Evolutionary conservation across 2,113 vertebrate genomes (phyloP).

Genomic region (Crotalus helleri): DNA sequence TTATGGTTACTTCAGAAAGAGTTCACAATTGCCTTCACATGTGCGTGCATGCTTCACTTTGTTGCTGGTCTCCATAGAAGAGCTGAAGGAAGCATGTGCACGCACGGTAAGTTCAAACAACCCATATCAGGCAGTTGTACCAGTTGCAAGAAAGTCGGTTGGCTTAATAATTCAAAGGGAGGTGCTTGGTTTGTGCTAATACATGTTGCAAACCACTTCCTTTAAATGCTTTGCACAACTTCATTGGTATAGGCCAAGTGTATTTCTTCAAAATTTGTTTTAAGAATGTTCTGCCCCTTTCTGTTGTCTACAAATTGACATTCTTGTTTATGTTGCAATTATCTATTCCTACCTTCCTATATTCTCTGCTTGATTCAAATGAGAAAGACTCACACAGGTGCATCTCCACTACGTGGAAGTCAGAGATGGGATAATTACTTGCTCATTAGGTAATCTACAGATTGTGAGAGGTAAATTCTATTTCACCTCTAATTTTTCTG

Average conservation of each 20-base stretch:
- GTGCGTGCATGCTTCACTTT: not conserved
- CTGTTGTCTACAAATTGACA: not conserved
- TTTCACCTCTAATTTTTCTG: not conserved
- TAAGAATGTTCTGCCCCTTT: not conserved
- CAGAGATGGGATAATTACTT: not conserved
- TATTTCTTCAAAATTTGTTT: not conserved
- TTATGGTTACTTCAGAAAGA: not conserved
- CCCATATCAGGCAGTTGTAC: not conserved
- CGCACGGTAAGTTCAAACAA: not conserved
- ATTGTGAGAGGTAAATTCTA: not conserved
- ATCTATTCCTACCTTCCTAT: not conserved
- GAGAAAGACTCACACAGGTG: not conserved
- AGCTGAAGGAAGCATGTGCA: not conserved
- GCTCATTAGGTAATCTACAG: not conserved
- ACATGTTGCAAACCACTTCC: not conserved
- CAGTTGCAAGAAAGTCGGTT: not conserved
- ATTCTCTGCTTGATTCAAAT: not conserved
- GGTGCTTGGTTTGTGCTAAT: not conserved
- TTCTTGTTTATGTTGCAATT: not conserved
- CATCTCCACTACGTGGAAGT: not conserved
- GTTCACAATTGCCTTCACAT: not conserved
- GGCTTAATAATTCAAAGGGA: not conserved
- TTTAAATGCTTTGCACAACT: not conserved
- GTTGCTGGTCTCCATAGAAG: not conserved
- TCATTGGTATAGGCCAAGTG: not conserved